A percentile compares a stretch with the other conserved stretches of the same genome.
These are phyloP conservation scores for Ardeotis arabs DNA, from an alignment of 2,113 vertebrate species.

Conservation along the genomic window DNA sequence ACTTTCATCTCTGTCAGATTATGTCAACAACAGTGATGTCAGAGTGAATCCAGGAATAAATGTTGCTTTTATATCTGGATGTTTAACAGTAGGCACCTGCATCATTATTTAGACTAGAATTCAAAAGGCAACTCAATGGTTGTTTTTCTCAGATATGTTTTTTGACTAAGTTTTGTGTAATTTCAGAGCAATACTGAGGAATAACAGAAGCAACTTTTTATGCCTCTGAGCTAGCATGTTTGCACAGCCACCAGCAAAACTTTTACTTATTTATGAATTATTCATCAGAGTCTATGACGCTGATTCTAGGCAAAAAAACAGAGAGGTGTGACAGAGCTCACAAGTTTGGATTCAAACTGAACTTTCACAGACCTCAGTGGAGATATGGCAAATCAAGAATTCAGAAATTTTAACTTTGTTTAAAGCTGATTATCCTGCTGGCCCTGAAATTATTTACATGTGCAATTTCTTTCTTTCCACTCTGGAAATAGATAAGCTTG, in stretches of 20 bases:
- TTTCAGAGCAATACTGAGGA: background rate
- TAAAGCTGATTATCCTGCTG: background rate
- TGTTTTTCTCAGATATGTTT: background rate
- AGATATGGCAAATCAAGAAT: background rate
- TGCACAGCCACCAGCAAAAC: background rate
- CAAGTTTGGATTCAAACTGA: background rate
- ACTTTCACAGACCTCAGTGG: background rate
- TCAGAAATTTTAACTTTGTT: background rate
- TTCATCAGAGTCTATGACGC: background rate
- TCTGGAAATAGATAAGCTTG: background rate
- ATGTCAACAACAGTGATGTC: background rate
- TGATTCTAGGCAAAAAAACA: background rate
- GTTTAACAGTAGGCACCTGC: background rate
- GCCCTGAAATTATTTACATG: background rate
- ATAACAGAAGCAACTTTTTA: background rate
- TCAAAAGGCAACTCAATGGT: background rate
- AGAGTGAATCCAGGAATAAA: background rate
- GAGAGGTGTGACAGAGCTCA: background rate
- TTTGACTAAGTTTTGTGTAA: background rate
- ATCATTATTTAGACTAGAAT: background rate
- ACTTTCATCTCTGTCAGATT: background rate
- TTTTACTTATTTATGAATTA: background rate
- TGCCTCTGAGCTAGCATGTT: background rate
- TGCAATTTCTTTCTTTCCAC: background rate
- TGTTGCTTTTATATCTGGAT: background rate